Evolutionary conservation across 1,140 invertebrate species (phyloP), one percentile per base, ranked within the genome.

Genomic region (Trichonephila clavipes): DNA sequence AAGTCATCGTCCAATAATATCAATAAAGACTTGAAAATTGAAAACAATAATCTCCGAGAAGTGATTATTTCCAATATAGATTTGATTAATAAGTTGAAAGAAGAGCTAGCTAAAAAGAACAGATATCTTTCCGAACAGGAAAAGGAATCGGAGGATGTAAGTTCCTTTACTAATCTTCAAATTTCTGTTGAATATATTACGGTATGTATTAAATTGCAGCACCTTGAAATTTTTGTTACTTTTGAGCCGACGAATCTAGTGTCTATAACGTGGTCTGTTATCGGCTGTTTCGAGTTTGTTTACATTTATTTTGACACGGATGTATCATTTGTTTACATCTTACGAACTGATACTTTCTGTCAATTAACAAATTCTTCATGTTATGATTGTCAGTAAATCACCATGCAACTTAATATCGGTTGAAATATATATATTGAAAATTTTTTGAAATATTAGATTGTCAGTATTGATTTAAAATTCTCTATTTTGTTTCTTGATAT

Each of bases 11-110:
- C 88, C 66, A 61, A 34, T 77, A 77, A 16, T 18, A 77, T 6
- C 18, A 34, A 34, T 87, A 69, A 82, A 59, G 44, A 72, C 7
- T 28, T 81, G 24, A 44, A 66, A 16, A 61, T 88, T 16, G 88
- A 91, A 62, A 77, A 83, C 59, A 92, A 44, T 61, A 94, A 83
- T 18, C 96, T 97, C 34, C 97, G 97, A 95, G 97, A 97, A 94
- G 96, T 97, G 95, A 95, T 97, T 90, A 95, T 97, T n/a, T 95
- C 97, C n/a, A 97, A 97, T 95, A 95, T 97, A 89, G 97, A 97
- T 95, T 95, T 97, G 62, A 97, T 97, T 95, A 97, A 97, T 95
- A 97, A 97, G 95, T 97, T 97, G 95, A 97, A 97, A 64, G 97
- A 97, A 95, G 97, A 97, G 94, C 96, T 97, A 94, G 95, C 97